phyloP scores from a whole-genome alignment of 2,113 vertebrate genomes.

The Felis chaus region DNA sequence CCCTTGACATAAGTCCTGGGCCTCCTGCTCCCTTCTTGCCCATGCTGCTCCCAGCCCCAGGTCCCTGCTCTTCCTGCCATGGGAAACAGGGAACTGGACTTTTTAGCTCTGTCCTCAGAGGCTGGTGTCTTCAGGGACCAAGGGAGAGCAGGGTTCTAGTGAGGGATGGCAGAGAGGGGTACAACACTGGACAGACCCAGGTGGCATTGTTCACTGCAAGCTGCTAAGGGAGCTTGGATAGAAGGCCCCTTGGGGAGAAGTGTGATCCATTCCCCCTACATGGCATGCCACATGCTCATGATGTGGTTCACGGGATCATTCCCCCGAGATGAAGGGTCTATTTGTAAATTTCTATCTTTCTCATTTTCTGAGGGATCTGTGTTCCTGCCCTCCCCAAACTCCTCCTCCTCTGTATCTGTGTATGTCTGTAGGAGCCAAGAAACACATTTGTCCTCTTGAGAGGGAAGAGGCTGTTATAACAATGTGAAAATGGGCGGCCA shows the following conservation, averaged over 20 bases:
- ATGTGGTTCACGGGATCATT: background rate
- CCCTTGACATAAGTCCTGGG: background rate
- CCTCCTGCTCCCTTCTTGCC: background rate
- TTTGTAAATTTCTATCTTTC: background rate
- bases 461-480: background rate
- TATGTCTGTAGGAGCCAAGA: background rate
- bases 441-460: background rate
- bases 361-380: background rate
- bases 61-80: background rate
- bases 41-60: accelerated
- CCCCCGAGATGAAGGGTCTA: background rate
- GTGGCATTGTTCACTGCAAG: background rate
- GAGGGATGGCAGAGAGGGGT: background rate
- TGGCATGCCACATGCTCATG: background rate
- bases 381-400: background rate
- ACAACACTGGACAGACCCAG: background rate
- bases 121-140: background rate
- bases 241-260: background rate
- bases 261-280: background rate
- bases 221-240: background rate
- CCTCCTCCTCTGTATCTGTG: background rate
- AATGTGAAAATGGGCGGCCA: background rate
- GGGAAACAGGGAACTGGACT: background rate
- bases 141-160: background rate
- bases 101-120: background rate